Evolutionary conservation across 2,888 invertebrate genomes (phyloP).

Genomic region (Alloplasta piceator): DNA sequence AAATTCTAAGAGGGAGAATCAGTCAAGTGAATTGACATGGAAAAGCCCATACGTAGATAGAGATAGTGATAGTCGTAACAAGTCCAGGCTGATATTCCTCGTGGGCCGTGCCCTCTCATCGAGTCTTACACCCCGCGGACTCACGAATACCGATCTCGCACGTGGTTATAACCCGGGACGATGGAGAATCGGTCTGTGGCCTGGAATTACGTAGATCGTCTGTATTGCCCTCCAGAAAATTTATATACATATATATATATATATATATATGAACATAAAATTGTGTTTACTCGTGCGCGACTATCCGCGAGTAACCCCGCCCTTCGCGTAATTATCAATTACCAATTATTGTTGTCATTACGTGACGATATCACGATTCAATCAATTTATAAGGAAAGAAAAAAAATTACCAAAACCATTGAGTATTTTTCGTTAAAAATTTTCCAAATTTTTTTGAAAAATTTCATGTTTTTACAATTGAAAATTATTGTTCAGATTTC

Average conservation of each 20-base stretch:
- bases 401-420: background rate
- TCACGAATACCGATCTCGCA: constrained; percentile 48
- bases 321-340: constrained; percentile 55
- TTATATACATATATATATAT: background rate
- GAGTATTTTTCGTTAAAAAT: too few species aligned
- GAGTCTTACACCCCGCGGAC: constrained; percentile 43
- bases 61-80: constrained; percentile 46
- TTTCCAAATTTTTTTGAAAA: too few species aligned
- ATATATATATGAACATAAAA: background rate
- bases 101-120: constrained; percentile 69
- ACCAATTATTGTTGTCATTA: constrained; percentile 55
- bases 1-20: too few species aligned
- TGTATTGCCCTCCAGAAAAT: constrained; percentile 33
- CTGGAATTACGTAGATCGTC: constrained; percentile 54
- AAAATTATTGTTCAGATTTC: too few species aligned
- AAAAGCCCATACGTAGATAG: too few species aligned
- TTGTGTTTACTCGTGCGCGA: constrained; percentile 49
- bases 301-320: constrained; percentile 21
- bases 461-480: too few species aligned
- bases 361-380: constrained; percentile 46
- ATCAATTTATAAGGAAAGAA: constrained; percentile 11
- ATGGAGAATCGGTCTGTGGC: constrained; percentile 42
- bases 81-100: constrained; percentile 54
- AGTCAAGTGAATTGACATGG: too few species aligned
- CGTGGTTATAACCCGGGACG: constrained; percentile 5